Percentiles rank a stretch among this genome's conserved stretches.
phyloP scores from a whole-genome alignment of 1,140 invertebrate species.

The Bombus pyrosoma region DNA sequence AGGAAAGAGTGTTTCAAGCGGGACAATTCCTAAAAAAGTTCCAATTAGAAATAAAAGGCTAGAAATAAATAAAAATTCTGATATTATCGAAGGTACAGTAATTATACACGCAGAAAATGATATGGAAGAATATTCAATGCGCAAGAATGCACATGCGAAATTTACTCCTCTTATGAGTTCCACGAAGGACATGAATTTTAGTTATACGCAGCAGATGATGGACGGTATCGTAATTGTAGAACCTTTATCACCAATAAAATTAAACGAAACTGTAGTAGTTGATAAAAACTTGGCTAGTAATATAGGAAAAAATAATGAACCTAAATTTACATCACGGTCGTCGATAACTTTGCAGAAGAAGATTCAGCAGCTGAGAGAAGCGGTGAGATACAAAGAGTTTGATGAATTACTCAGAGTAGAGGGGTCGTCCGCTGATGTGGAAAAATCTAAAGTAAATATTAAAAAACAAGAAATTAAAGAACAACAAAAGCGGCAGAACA shows the following conservation, averaged over 20 bases:
- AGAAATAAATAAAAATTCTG: too few relatives aligned
- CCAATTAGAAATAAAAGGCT: too few relatives aligned
- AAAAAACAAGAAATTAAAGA: conserved; percentile 42
- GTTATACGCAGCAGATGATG: conserved; percentile 64
- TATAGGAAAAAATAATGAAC: conserved; percentile 15
- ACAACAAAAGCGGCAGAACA: too few relatives aligned
- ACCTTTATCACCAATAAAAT: conserved; percentile 45
- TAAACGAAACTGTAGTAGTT: conserved; percentile 71
- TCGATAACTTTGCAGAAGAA: conserved; percentile 29
- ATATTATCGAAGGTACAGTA: too few relatives aligned
- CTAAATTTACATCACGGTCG: background rate
- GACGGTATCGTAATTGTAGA: conserved; percentile 74
- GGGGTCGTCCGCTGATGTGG: conserved; percentile 74
- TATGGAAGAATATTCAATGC: conserved; percentile 73
- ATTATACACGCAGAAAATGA: conserved; percentile 54
- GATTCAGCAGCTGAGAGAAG: conserved; percentile 37
- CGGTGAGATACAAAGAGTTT: conserved; percentile 40
- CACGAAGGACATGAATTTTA: too few relatives aligned
- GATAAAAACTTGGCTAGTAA: conserved; percentile 11
- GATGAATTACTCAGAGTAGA: conserved; percentile 77
- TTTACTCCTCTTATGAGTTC: conserved; percentile 61
- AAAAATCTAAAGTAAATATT: conserved; percentile 33
- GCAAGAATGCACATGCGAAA: conserved; percentile 79
- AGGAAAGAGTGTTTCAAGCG: too few relatives aligned
- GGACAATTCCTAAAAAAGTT: too few relatives aligned